Conservation (phyloP, 2,888 invertebrate genomes). For the Leuctra nigra region DNA sequence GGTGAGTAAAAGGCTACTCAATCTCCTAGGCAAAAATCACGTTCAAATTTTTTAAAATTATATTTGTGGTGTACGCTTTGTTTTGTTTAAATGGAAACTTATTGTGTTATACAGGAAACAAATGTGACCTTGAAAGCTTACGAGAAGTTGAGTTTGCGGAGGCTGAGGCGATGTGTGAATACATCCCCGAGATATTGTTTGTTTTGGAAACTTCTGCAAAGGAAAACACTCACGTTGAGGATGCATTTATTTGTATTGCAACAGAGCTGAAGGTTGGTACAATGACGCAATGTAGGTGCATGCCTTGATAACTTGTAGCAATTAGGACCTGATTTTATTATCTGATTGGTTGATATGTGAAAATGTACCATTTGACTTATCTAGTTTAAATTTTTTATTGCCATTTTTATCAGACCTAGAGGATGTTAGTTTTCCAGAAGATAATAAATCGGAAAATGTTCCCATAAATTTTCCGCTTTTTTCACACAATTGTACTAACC, state of each 20-base stretch:
- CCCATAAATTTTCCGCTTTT: no score
- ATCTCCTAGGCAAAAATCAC: background rate
- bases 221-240: constrained; percentile 85
- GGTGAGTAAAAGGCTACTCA: constrained; percentile 45
- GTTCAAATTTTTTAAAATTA: background rate
- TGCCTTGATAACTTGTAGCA: background rate
- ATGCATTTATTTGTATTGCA: constrained; percentile 78
- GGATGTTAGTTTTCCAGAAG: no score
- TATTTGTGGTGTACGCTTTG: background rate
- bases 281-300: background rate
- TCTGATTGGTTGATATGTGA: no score
- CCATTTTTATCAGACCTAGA: no score
- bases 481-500: no score
- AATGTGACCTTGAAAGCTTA: constrained; percentile 75
- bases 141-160: constrained; percentile 81
- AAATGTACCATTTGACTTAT: no score
- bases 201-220: constrained; percentile 87
- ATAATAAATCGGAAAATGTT: no score
- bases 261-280: constrained; percentile 71
- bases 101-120: constrained; percentile 54
- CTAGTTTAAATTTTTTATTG: no score
- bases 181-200: constrained; percentile 78
- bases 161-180: constrained; percentile 79
- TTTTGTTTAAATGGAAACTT: no score
- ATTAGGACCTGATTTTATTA: background rate